These are phyloP conservation scores for Argynnis bischoffii DNA, from an alignment of 2,888 invertebrate species.

Conservation along the genomic window DNA sequence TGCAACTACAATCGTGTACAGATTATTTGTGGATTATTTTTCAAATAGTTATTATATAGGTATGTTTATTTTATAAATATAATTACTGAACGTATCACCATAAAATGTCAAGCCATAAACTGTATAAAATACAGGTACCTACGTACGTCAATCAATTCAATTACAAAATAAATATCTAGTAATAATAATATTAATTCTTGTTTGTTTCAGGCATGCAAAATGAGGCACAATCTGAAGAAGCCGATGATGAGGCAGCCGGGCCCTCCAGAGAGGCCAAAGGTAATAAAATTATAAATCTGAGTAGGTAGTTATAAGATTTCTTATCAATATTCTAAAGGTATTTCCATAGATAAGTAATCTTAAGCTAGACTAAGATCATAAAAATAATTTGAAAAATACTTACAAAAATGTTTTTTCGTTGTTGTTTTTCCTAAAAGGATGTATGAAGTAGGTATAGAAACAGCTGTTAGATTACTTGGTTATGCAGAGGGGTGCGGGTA, in stretches of 20 bases:
- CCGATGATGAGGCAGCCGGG: conserved; percentile 35
- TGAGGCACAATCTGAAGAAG: conserved; percentile 32
- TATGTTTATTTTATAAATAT: neutral
- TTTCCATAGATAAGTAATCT: neutral
- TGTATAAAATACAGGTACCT: too few relatives aligned
- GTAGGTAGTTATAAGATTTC: neutral
- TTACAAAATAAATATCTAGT: neutral
- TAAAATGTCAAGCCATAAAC: too few relatives aligned
- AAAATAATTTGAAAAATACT: conserved; percentile 23
- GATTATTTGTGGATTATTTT: conserved; percentile 5
- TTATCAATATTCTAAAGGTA: neutral
- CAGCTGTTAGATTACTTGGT: conserved; percentile 35
- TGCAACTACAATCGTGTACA: conserved; percentile 33
- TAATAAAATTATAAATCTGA: conserved; percentile 6
- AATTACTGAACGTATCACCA: neutral
- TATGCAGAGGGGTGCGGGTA: conserved; percentile 21
- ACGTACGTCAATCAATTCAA: conserved; percentile 1
- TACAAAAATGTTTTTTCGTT: conserved; percentile 28
- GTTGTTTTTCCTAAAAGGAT: conserved; percentile 19
- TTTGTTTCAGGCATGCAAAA: conserved; percentile 36
- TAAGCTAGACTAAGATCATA: neutral
- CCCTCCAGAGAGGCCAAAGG: conserved; percentile 38
- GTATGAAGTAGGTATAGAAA: conserved; percentile 22
- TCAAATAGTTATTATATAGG: neutral
- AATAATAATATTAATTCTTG: neutral